A percentile compares a stretch with the other conserved stretches of the same genome.
phyloP scores from a whole-genome alignment of 1,140 invertebrate genomes.

The Aphis gossypii region DNA sequence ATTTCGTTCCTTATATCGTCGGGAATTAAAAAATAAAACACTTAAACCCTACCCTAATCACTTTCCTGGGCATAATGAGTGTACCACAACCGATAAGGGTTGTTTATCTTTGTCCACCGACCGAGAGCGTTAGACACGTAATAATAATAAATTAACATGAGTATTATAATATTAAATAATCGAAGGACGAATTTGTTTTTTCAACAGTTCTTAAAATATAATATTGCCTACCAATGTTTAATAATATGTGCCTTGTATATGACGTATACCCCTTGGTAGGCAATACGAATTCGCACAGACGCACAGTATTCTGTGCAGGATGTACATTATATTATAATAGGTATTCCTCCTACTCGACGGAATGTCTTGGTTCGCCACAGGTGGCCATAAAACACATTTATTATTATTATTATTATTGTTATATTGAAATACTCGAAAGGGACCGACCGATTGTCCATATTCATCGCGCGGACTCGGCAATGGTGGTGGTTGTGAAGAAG shows the following conservation, averaged over 20 bases:
- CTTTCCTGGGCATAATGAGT: neutral
- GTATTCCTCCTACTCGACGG: neutral
- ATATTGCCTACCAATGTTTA: neutral
- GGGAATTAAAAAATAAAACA: neutral
- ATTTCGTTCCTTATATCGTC: neutral
- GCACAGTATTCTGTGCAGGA: neutral
- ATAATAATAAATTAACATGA: neutral
- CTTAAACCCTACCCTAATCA: neutral
- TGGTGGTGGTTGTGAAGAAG: neutral
- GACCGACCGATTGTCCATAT: constrained; percentile 26
- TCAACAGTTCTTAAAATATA: neutral
- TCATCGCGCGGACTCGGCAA: neutral
- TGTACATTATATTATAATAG: neutral
- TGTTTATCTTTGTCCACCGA: neutral
- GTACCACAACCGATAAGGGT: neutral
- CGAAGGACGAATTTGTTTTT: neutral
- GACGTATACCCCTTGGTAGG: neutral
- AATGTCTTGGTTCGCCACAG: neutral
- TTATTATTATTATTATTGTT: constrained; percentile 31
- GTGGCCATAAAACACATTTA: constrained; percentile 6
- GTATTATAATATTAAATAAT: neutral
- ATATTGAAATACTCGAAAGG: constrained; percentile 19
- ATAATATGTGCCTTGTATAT: neutral
- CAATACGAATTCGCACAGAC: neutral
- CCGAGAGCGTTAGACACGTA: neutral